Base-by-base conservation (phyloP, 2,888 invertebrate species). In the Hoplodrina ambigua region DNA sequence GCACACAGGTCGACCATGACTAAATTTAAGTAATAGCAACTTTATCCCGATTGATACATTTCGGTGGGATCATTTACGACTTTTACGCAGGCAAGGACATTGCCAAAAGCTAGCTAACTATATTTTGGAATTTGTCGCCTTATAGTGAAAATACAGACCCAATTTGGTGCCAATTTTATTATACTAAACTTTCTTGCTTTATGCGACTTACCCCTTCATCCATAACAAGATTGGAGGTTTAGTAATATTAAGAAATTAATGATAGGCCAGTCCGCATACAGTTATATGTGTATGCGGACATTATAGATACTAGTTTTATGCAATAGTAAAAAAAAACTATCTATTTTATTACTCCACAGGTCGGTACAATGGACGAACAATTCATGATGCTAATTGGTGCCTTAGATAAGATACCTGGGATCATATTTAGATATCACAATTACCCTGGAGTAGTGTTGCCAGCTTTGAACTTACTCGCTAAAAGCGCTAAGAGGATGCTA, bases 381-480 rank as follows among this genome's bases (percentile, higher is more conserved):
- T 93, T 93, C 69, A 96, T 97, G 85, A 96, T 97, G 89, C 90
- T 97, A 15, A 94, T 96, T 58, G 97, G 97, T 8, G 95, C 98
- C 50, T 90, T 98, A 82, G 96, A 96, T 30, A 97, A 97, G 89
- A 92, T 97, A 77, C 97, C 98, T 2, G 96, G 96, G n/a, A 95
- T 98, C 58, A 91, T 98, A 69, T 97, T 96, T 74, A 90, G 97
- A 46, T 98, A 98, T 89, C 97, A 98, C 91, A 98, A 98, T 92
- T 98, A 98, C 90, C 97, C 97, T 67, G 97, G 97, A 69, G 97
- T 98, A 71, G 97, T 98, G 60, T 97, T 98, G 86, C 96, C 98
- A 17, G 97, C 98, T 55, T 70, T 89, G 63, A 89, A 90, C 33
- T 92, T 98, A 52, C 97, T 98, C 75, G 97, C 97, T 52, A 97